Evolutionary conservation across 2,888 invertebrate species (phyloP), one percentile per base, ranked within the genome.

Genomic region (Syrphus vitripennis): DNA sequence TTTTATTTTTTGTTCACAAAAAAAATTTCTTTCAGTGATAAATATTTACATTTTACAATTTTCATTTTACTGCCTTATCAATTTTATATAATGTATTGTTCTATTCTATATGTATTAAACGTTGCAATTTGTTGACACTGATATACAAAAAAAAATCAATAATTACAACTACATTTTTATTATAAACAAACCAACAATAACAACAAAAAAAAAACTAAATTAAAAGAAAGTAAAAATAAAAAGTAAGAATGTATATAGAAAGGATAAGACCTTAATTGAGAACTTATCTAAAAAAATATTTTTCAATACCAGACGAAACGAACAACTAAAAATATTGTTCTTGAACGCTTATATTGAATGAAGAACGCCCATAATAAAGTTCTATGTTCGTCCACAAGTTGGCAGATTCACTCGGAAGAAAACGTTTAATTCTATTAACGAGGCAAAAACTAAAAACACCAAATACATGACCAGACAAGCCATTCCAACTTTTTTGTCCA

Each of bases 331-430:
- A 71, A 76, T 80, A 45, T 76, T 76, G 80, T 67, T 42, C 78
- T 63, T 63, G 21, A 78, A 40, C 67, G 57, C 42, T 14, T 16
- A 59, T 59, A 26, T 37, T 55, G 42, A 53, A 70, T 42, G 40
- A 19, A 48, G 40, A 19, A 48, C 37, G 19, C 14, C 63, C n/a
- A n/a, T n/a, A n/a, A n/a, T n/a, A 34, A 48, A 24, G 40, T 21
- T 40, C 76, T 86, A 92, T 90, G 91, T 93, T 91, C 95, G 94
- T 91, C 94, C 94, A 93, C 98, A 98, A 84, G 97, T 96, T 89
- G 97, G 97, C 89, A 96, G 94, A 93, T 97, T 98, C 89, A 98
- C 97, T 89, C 95, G 95, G 94, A 97, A 97, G 95, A 98, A 98
- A 88, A 97, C 97, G 93, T 98, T 98, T 90, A 98, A 94, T 93